Conservation (phyloP, 2,888 invertebrate species). For the Pterostichus madidus region DNA sequence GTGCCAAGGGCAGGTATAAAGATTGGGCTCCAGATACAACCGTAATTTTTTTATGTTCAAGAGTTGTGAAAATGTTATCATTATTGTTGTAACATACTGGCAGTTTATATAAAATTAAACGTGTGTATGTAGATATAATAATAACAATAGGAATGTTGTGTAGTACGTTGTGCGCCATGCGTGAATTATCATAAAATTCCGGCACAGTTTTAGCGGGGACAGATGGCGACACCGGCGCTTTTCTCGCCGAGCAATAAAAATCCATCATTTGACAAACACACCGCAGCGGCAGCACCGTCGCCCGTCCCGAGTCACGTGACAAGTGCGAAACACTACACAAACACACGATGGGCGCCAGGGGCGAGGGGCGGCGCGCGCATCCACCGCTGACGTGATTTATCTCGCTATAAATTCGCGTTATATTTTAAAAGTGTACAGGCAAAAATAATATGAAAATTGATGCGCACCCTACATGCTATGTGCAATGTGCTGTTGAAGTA, state of each 20-base stretch:
- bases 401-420: conserved; percentile 75
- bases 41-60: no score
- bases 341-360: conserved; percentile 18
- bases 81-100: background rate
- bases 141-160: conserved; percentile 29
- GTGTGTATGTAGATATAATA: conserved; percentile 13
- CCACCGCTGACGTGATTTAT: conserved; percentile 75
- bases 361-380: conserved; percentile 28
- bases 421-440: conserved; percentile 67
- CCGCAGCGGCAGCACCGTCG: conserved; percentile 68
- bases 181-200: conserved; percentile 57
- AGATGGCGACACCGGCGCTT: conserved; percentile 64
- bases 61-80: no score
- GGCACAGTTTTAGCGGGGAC: conserved; percentile 59
- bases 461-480: conserved; percentile 60
- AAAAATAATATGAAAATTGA: conserved; percentile 68
- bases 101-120: background rate
- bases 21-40: no score
- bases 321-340: conserved; percentile 77
- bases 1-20: no score
- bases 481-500: conserved; percentile 64
- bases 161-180: background rate
- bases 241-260: conserved; percentile 75
- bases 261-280: conserved; percentile 77
- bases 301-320: conserved; percentile 72